These are phyloP conservation scores for Henricia sp. DNA, from an alignment of 53 echinoderm and acorn worm species.

Conservation along the genomic window DNA sequence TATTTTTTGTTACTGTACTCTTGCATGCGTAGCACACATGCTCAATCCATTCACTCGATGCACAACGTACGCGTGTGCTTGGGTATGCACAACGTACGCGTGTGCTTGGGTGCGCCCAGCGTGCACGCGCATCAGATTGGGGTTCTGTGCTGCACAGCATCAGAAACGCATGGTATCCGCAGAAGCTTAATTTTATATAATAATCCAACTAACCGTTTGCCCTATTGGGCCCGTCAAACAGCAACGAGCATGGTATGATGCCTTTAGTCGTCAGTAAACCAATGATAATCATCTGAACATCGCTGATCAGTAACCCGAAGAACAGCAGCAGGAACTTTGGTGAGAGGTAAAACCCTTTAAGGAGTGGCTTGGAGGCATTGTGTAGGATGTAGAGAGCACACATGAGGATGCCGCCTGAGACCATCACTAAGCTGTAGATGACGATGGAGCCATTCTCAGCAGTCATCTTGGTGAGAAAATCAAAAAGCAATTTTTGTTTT, in stretches of 20 bases:
- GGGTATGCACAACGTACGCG: no score
- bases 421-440: slow-evolving; percentile 70
- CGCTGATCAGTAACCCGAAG: slow-evolving; percentile 72
- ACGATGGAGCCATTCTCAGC: slow-evolving; percentile 75
- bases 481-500: neutral
- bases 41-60: no score
- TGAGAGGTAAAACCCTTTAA: slow-evolving; percentile 74
- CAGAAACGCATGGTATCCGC: no score
- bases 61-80: no score
- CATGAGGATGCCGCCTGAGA: slow-evolving; percentile 71
- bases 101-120: no score
- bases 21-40: no score
- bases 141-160: no score
- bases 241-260: slow-evolving; percentile 69
- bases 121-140: no score
- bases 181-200: no score
- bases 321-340: slow-evolving; percentile 76
- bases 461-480: slow-evolving; percentile 41
- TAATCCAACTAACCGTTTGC: slow-evolving; percentile 77
- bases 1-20: no score
- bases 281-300: slow-evolving; percentile 78
- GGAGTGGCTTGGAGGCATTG: slow-evolving; percentile 71
- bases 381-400: slow-evolving; percentile 65
- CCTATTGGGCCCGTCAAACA: slow-evolving; percentile 72
- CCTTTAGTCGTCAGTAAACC: slow-evolving; percentile 64